Conservation (phyloP, 1,140 invertebrate species). For the Amphibalanus amphitrite region DNA sequence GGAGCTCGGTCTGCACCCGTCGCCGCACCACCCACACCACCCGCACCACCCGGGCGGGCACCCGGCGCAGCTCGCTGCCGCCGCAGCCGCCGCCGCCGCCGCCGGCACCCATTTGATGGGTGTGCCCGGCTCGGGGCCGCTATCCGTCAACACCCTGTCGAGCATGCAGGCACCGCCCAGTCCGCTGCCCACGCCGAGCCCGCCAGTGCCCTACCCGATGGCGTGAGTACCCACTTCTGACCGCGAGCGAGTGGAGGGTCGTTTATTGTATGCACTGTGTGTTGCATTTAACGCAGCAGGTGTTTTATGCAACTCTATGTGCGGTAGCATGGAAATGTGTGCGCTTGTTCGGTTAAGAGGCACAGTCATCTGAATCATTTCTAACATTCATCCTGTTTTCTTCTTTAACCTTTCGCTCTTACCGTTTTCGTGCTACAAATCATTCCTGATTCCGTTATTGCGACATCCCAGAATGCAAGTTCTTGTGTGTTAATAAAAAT, state of each 20-base stretch:
- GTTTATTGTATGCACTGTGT: too few species aligned
- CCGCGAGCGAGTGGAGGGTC: not conserved
- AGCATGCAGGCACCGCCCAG: slow-evolving; percentile 58
- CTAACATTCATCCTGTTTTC: not conserved
- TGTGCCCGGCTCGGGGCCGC: slow-evolving; percentile 22
- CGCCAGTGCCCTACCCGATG: slow-evolving; percentile 32
- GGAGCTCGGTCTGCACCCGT: slow-evolving; percentile 13
- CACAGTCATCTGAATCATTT: not conserved
- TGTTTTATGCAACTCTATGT: too few species aligned
- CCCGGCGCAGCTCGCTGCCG: slow-evolving; percentile 17
- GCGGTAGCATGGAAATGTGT: too few species aligned
- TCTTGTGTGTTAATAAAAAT: too few species aligned
- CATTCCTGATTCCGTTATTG: too few species aligned
- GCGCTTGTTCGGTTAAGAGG: too few species aligned
- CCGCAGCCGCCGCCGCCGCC: slow-evolving; percentile 6
- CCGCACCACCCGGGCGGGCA: slow-evolving; percentile 20
- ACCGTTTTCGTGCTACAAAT: too few species aligned
- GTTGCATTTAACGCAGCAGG: not conserved
- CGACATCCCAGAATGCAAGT: too few species aligned
- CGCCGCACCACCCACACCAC: slow-evolving; percentile 19
- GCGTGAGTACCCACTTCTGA: slow-evolving; percentile 14
- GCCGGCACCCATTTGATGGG: slow-evolving; percentile 15
- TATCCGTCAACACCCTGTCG: slow-evolving; percentile 34
- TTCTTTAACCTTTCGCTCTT: not conserved
- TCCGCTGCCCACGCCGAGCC: slow-evolving; percentile 37